A percentile compares a stretch with the other conserved stretches of the same genome.
Conservation (phyloP, 2,113 vertebrate genomes). For the Dromaius novaehollandiae region DNA sequence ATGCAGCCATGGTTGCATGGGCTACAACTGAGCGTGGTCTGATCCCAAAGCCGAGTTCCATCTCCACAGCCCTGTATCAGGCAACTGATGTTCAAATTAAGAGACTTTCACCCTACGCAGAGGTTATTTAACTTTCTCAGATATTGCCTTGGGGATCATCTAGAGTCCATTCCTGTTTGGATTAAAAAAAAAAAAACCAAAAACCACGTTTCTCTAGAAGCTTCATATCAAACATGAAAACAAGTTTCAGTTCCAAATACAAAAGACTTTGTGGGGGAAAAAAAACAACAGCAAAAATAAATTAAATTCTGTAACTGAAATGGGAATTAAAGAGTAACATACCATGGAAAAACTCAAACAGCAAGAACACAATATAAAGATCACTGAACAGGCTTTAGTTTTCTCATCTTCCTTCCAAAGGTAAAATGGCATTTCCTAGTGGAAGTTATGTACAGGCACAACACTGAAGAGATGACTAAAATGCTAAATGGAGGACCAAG, state of each 20-base stretch:
- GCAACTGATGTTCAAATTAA: neutral
- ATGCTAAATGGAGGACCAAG: neutral
- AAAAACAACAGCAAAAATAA: neutral
- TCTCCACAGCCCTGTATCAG: neutral
- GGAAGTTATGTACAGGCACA: neutral
- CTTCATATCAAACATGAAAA: neutral
- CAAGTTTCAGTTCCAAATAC: neutral
- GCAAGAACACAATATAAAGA: neutral
- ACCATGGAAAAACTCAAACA: neutral
- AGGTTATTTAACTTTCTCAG: neutral
- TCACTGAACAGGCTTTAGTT: neutral
- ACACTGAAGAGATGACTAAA: neutral
- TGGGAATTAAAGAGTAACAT: neutral
- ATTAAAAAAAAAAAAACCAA: neutral
- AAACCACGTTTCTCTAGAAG: neutral
- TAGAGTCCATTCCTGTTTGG: neutral
- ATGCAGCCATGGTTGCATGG: accelerated
- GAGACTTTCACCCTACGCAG: neutral
- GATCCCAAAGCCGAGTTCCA: neutral
- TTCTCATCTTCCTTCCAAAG: neutral
- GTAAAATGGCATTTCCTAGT: neutral
- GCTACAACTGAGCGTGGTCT: neutral
- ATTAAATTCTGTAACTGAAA: neutral
- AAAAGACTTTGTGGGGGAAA: too few relatives aligned
- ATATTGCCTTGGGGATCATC: neutral